A percentile compares a stretch with the other conserved stretches of the same genome.
phyloP scores from a whole-genome alignment of 2,888 invertebrate genomes.

The Aspidapion aeneum region DNA sequence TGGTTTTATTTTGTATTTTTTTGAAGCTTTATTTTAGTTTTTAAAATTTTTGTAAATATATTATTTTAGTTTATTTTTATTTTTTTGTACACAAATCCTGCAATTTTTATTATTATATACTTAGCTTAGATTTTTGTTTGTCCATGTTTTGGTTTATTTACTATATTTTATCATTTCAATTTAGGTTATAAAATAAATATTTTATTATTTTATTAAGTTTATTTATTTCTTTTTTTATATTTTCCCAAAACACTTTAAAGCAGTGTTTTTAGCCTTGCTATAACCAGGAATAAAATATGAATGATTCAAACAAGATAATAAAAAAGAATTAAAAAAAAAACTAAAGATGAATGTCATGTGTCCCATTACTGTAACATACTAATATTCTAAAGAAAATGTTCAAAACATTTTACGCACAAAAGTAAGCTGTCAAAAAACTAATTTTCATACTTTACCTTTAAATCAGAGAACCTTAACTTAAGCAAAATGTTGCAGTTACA shows the following conservation, averaged over 20 bases:
- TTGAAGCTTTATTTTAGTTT: not conserved
- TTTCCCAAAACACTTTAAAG: too few relatives aligned
- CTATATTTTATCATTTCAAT: not conserved
- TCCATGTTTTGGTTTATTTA: not conserved
- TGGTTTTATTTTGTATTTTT: not conserved
- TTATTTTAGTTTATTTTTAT: not conserved
- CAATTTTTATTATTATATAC: not conserved
- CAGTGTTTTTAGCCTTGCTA: too few relatives aligned
- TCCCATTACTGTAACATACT: not conserved
- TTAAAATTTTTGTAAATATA: not conserved
- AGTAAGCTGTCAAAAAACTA: not conserved
- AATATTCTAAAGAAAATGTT: not conserved
- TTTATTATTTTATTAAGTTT: not conserved
- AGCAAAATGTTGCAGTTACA: too few relatives aligned
- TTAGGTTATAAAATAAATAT: not conserved
- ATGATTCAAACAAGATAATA: not conserved
- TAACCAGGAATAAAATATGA: not conserved
- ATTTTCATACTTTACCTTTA: not conserved
- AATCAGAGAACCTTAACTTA: not conserved
- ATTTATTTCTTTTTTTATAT: not conserved
- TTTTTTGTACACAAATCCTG: not conserved
- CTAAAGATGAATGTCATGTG: not conserved
- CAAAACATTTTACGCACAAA: not conserved
- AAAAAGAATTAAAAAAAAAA: not conserved
- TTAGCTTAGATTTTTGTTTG: not conserved